Base-by-base conservation (phyloP, 2,113 vertebrate genomes). In the Oryzias melastigma region DNA sequence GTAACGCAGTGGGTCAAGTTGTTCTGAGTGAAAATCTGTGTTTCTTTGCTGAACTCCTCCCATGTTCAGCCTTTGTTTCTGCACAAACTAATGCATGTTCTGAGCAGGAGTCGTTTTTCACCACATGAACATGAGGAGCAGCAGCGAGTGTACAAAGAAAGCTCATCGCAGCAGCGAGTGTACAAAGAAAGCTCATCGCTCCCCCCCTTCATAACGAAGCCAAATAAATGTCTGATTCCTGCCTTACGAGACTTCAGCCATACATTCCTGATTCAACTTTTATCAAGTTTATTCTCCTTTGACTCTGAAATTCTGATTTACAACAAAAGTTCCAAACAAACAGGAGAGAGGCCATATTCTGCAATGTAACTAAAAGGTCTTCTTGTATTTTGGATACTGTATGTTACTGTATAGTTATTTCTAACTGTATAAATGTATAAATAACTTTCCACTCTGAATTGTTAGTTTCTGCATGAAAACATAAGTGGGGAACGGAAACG, bases 331-430 rank as follows among this genome's bases (percentile, higher is more conserved):
- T 66, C 24, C 65, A 68, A 81, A 22, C 66, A 75, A 73, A 75
- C 35, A 78, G 48, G 55, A 85, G 66, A 80, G 70, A 78, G 81
- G 69, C 71, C 76, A 80, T 83, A 81, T 87, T 83, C 71, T 88
- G 57, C 81, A 85, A 71, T 79, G 84, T 84, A 86, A 75, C 70
- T 71, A 65, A 52, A 80, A 80, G 75, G 75, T 81, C 80, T 85
- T 65, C 58, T 71, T 84, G 80, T 88, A 89, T 89, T 90, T 90
- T 88, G 67, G 77, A 87, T 85, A 87, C 82, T 87, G 70, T 85
- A 79, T 43, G 66, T 83, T 58, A 63, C 52, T 90, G 80, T 88
- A 85, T 71, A 89, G 58, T 81, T 80, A 72, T 83, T 88, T 85
- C 76, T 65, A 88, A 58, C 57, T 87, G 83, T 88, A 89, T 75